Conservation (phyloP, 2,888 invertebrate species). For the Polyommatus icarus region DNA sequence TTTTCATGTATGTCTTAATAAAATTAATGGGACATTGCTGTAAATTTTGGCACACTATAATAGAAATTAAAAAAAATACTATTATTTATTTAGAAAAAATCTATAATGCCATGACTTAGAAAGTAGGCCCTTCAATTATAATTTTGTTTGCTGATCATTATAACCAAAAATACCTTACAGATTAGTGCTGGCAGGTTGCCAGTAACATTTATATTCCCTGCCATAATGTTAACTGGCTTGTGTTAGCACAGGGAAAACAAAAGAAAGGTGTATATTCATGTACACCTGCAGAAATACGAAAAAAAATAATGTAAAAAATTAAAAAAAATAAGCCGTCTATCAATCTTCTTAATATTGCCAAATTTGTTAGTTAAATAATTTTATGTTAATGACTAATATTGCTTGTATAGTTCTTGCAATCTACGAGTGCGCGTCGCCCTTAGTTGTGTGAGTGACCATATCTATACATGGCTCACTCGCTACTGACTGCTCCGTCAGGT, state of each 20-base stretch:
- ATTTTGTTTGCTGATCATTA: slow-evolving; percentile 15
- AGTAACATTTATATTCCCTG: slow-evolving; percentile 16
- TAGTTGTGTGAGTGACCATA: too few relatives aligned
- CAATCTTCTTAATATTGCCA: neutral
- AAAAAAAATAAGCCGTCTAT: too few relatives aligned
- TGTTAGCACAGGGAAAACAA: neutral
- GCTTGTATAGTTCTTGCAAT: too few relatives aligned
- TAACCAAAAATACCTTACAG: slow-evolving; percentile 19
- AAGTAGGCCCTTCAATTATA: neutral
- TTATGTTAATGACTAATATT: neutral
- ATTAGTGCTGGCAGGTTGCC: slow-evolving; percentile 9
- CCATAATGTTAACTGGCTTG: slow-evolving; percentile 8
- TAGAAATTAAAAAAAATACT: neutral
- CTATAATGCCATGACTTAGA: neutral
- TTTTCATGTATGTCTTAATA: too few relatives aligned
- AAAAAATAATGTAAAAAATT: neutral
- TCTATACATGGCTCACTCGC: too few relatives aligned
- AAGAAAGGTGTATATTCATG: slow-evolving; percentile 8
- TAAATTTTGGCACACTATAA: neutral
- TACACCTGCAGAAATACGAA: neutral
- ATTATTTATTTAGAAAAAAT: neutral
- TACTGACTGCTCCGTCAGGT: too few relatives aligned
- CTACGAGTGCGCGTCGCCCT: too few relatives aligned
- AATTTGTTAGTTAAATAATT: neutral
- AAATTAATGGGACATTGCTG: neutral